phyloP scores from a whole-genome alignment of 2,113 vertebrate species.

The Sialia sialis region DNA sequence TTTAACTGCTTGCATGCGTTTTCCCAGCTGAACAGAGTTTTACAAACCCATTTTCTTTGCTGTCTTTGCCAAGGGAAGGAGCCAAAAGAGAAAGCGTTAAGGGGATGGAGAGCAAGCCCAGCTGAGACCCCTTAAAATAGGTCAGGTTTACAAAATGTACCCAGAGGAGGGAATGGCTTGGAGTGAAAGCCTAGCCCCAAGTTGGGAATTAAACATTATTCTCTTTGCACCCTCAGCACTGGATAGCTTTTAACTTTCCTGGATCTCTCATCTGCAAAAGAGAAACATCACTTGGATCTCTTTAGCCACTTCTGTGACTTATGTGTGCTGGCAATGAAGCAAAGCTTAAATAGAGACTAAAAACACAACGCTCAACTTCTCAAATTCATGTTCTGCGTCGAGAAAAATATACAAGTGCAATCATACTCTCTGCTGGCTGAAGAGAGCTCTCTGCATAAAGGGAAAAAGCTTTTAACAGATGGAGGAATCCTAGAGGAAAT shows the following conservation, averaged over 20 bases:
- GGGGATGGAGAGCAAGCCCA: background rate
- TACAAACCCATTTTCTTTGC: background rate
- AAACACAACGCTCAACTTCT: background rate
- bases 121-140: constrained; percentile 17
- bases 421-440: background rate
- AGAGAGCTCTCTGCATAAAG: background rate
- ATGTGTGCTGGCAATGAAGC: background rate
- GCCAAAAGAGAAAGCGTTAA: constrained; percentile 26
- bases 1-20: background rate
- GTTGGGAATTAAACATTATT: background rate
- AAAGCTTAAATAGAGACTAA: background rate
- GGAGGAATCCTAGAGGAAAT: background rate
- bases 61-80: background rate
- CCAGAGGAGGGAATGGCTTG: background rate
- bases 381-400: background rate
- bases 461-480: background rate
- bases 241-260: background rate
- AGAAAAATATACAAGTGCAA: background rate
- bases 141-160: constrained; percentile 7
- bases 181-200: background rate
- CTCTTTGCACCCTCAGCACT: background rate
- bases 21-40: background rate
- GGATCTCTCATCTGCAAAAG: background rate
- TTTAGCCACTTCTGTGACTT: background rate
- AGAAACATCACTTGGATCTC: background rate